Evolutionary conservation across 2,797 vertebrate genomes (phyloP).

Genomic region (Liasis olivaceus): DNA sequence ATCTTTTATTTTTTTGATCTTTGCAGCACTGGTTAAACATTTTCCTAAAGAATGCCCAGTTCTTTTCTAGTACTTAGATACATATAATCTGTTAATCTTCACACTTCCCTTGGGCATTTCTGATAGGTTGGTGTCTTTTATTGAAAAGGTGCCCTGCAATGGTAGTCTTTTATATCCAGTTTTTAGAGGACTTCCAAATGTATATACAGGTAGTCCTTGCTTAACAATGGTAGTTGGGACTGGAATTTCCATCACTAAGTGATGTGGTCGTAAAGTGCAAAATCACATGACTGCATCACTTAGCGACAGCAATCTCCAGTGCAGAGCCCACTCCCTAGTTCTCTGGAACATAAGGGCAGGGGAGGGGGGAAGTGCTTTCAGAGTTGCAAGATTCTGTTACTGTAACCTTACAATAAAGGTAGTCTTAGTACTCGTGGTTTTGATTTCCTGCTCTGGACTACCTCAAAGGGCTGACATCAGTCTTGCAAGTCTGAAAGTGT

Average conservation of each 20-base stretch:
- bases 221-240: background rate
- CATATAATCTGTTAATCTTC: conserved; percentile 48
- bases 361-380: background rate
- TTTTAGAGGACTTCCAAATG: conserved; percentile 26
- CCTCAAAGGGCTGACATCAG: background rate
- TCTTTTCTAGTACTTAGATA: background rate
- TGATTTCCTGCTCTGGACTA: background rate
- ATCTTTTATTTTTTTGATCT: conserved; percentile 25
- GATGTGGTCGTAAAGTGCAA: background rate
- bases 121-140: conserved; percentile 45
- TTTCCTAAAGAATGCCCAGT: conserved; percentile 13
- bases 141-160: conserved; percentile 8
- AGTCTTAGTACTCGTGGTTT: background rate
- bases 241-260: background rate
- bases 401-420: background rate
- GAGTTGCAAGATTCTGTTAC: background rate
- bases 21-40: conserved; percentile 32
- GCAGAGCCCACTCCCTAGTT: background rate
- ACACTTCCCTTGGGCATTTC: conserved; percentile 42
- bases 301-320: background rate
- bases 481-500: background rate
- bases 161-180: conserved; percentile 18
- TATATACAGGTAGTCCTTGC: background rate
- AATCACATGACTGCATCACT: background rate
- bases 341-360: background rate